Conservation (phyloP, 2,888 invertebrate species). For the Harpagoxenus sublaevis region DNA sequence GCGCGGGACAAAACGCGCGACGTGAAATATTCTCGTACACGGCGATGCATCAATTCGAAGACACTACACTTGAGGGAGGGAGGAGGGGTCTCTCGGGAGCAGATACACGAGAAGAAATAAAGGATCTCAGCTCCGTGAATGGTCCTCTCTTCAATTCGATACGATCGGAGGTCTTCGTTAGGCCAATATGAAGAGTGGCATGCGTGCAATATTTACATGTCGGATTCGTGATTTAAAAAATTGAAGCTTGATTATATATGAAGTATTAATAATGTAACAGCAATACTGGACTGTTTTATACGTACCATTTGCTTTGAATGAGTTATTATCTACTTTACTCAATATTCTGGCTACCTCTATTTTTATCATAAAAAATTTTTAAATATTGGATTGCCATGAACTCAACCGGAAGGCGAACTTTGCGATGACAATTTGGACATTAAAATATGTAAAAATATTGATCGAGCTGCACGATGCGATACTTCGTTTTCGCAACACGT, state of each 20-base stretch:
- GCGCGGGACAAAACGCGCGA: conserved; percentile 23
- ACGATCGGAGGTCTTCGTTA: conserved; percentile 61
- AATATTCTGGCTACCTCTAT: not conserved
- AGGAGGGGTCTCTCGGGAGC: conserved; percentile 37
- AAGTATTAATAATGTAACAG: conserved; percentile 4
- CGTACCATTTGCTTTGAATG: not conserved
- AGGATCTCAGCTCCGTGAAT: conserved; percentile 48
- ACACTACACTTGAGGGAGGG: conserved; percentile 19
- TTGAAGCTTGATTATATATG: not conserved
- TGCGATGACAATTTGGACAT: conserved; percentile 28
- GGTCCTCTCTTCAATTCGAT: conserved; percentile 64
- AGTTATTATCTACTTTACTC: not conserved
- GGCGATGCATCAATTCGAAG: conserved; percentile 66
- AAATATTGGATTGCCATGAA: not conserved
- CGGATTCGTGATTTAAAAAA: conserved; percentile 3
- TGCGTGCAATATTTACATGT: conserved; percentile 27
- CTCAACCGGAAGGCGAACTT: not conserved
- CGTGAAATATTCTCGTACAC: conserved; percentile 47
- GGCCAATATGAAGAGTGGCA: not conserved
- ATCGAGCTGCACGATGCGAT: conserved; percentile 62
- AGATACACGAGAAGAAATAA: conserved; percentile 59
- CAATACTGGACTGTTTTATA: not conserved
- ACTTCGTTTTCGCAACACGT: conserved; percentile 75
- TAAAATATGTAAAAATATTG: conserved; percentile 45
- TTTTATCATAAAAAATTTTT: not conserved